Percentiles rank a stretch among this genome's conserved stretches.
phyloP scores from a whole-genome alignment of 2,797 vertebrate species.

The Anomalospiza imberbis region DNA sequence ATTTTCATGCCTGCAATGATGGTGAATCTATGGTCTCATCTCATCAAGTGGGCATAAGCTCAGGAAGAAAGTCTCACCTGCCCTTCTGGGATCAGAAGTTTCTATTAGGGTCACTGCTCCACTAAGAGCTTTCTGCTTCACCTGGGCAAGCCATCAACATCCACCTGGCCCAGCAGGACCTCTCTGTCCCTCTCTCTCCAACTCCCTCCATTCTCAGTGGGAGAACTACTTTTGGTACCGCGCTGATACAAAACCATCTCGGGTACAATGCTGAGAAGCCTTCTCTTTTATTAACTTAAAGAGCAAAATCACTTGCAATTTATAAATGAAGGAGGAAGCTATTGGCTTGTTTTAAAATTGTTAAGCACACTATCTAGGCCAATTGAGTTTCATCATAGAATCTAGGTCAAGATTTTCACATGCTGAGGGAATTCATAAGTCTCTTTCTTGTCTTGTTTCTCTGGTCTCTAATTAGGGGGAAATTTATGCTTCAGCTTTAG shows the following conservation, averaged over 20 bases:
- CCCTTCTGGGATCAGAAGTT: background rate
- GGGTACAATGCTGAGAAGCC: background rate
- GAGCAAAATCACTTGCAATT: background rate
- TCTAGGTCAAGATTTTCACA: conserved; percentile 43
- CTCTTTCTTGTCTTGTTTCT: background rate
- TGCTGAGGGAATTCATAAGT: conserved; percentile 1
- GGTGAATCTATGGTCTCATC: background rate
- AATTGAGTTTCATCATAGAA: background rate
- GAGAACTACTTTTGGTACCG: background rate
- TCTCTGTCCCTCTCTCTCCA: background rate
- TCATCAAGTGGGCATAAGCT: background rate
- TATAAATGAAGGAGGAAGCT: background rate
- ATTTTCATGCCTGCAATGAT: background rate
- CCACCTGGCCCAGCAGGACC: rapidly evolving
- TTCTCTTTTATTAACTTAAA: background rate
- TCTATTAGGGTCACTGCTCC: background rate
- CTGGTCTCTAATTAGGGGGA: background rate
- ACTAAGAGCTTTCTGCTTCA: background rate
- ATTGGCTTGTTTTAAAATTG: background rate
- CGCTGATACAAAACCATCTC: background rate
- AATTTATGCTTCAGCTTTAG: background rate
- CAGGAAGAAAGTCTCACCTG: background rate
- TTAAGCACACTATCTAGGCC: conserved; percentile 15
- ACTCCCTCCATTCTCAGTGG: background rate
- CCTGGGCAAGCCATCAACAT: background rate